Percentiles rank a stretch among this genome's conserved stretches.
Conservation (phyloP, 1,140 invertebrate species). For the Wiebesia pumilae region DNA sequence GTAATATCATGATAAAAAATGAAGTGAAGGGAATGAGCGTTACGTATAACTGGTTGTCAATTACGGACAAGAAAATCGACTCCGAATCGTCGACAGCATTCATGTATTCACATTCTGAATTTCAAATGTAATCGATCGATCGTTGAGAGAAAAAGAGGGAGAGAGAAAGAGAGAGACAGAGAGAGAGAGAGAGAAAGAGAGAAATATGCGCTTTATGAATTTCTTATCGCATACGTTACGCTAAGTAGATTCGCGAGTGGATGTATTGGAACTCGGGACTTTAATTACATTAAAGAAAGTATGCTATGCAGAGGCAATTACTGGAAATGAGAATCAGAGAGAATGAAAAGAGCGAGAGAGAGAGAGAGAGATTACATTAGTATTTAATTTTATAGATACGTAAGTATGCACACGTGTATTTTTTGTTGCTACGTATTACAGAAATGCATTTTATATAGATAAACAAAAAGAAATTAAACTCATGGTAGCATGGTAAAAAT, state of each 20-base stretch:
- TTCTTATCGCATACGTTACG: not conserved
- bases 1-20: not conserved
- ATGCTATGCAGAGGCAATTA: not conserved
- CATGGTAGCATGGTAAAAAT: too few relatives aligned
- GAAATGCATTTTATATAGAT: not conserved
- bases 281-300: not conserved
- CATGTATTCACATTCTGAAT: conserved; percentile 5
- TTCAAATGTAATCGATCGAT: conserved; percentile 16
- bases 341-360: not conserved
- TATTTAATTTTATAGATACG: not conserved
- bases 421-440: not conserved
- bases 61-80: not conserved
- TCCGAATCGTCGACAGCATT: conserved; percentile 6
- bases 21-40: not conserved
- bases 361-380: not conserved
- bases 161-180: not conserved
- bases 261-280: not conserved
- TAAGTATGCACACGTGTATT: not conserved
- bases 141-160: not conserved
- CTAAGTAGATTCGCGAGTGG: not conserved
- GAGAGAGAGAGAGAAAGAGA: not conserved
- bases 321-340: not conserved
- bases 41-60: not conserved
- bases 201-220: conserved; percentile 4
- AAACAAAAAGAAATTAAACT: too few relatives aligned